phyloP scores from a whole-genome alignment of 2,113 vertebrate species.

The Antechinus stuartii region DNA sequence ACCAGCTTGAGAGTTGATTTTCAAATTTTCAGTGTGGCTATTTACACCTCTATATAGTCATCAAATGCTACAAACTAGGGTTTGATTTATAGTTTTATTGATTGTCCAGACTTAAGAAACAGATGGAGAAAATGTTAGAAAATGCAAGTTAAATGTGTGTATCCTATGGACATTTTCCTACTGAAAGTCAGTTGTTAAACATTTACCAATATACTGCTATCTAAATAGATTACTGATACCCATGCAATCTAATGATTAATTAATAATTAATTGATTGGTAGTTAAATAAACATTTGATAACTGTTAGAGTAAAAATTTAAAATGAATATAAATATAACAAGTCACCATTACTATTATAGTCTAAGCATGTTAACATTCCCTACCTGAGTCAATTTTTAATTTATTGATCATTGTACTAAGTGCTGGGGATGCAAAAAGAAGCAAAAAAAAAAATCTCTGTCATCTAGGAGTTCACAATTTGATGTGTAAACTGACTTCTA shows the following conservation, averaged over 20 bases:
- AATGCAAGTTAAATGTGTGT: background rate
- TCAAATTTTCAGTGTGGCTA: background rate
- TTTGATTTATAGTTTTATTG: no score
- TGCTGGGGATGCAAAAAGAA: background rate
- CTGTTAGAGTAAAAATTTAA: background rate
- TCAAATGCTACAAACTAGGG: no score
- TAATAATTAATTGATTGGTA: no score
- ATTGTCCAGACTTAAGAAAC: background rate
- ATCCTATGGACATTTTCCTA: background rate
- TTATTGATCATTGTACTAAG: background rate
- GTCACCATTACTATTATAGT: background rate
- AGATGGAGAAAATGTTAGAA: background rate
- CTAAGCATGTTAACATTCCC: background rate
- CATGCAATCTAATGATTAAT: background rate
- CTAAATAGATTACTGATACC: background rate
- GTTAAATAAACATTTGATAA: background rate
- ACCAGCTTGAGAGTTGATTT: background rate
- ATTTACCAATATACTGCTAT: background rate
- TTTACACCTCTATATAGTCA: background rate
- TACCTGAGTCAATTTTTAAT: background rate
- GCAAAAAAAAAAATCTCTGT: background rate
- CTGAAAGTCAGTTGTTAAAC: background rate
- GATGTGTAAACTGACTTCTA: no score
- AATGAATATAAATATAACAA: background rate
- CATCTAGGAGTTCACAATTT: background rate